A percentile compares a stretch with the other conserved stretches of the same genome.
Evolutionary conservation across 2,888 invertebrate genomes (phyloP).

Genomic region (Pheosia gnoma): DNA sequence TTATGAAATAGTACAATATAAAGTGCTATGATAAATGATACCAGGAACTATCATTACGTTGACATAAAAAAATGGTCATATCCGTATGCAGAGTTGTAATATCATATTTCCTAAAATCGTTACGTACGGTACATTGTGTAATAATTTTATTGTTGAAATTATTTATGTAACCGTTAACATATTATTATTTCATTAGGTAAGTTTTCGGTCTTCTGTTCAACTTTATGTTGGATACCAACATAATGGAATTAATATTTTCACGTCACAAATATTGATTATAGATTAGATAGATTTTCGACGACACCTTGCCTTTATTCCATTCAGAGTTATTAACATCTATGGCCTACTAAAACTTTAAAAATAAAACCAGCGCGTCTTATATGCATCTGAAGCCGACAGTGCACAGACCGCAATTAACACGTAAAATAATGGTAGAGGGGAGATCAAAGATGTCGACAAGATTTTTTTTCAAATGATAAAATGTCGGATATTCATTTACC

Average conservation of each 20-base stretch:
- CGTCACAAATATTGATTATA: too few species aligned
- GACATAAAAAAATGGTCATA: background rate
- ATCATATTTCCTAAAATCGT: background rate
- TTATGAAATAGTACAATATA: background rate
- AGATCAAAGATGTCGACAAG: constrained; percentile 34
- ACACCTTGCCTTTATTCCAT: background rate
- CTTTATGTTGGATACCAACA: too few species aligned
- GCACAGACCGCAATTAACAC: constrained; percentile 23
- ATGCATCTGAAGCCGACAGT: constrained; percentile 30
- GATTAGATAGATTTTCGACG: too few species aligned
- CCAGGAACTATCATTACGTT: constrained; percentile 1
- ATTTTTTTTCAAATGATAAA: constrained; percentile 22
- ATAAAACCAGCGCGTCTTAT: constrained; percentile 27
- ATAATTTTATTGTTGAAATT: background rate
- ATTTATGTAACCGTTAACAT: too few species aligned
- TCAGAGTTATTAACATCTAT: background rate
- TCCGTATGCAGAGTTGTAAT: background rate
- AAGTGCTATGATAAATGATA: constrained; percentile 2
- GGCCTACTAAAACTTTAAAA: constrained; percentile 4
- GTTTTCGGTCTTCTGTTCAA: too few species aligned
- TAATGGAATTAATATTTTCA: too few species aligned
- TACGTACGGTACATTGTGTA: background rate
- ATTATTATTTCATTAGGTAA: too few species aligned
- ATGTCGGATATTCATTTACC: background rate
- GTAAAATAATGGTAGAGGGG: constrained; percentile 21